Evolutionary conservation across 37 sponge, comb jelly and placozoan genomes (phyloP), one percentile per base, ranked within the genome.

Genomic region (Theonella swinhoei): DNA sequence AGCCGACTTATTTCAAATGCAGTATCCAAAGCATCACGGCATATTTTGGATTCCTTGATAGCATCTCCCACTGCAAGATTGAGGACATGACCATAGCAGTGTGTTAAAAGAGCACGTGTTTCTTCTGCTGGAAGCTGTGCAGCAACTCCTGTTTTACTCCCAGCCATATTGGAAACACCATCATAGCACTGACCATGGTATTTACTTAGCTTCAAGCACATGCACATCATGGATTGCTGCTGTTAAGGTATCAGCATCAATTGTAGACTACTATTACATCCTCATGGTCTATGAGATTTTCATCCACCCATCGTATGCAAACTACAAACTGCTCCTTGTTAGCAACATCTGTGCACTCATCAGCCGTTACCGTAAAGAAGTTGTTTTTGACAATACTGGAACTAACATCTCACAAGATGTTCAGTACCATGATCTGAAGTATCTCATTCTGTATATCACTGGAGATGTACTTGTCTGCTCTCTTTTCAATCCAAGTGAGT

Each of bases 281-380:
- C 63, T 95, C 95, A 78, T 85, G 80, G 33, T 85, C 84, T 66
- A 64, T 73, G 25, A 85, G 64, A 43, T 85, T 33, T 24, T 66
- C 72, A 47, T 36, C 64, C 14, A 88, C 82, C 74, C 85, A 81
- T n/a, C 86, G 71, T 7, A 84, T 67, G 85, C 87, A 87, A 24
- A 89, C 76, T 35, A 80, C 70, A 67, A 93, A 93, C 70, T 93
- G 94, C 42, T 93, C 93, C 31, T 83, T 86, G 81, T 89, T 89
- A 7, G 84, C n/a, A n/a, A n/a, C n/a, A n/a, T n/a, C n/a, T n/a
- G n/a, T n/a, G n/a, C n/a, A n/a, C n/a, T n/a, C n/a, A n/a, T n/a
- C n/a, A n/a, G n/a, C n/a, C n/a, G n/a, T n/a, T n/a, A n/a, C n/a
- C n/a, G n/a, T n/a, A n/a, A n/a, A n/a, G n/a, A n/a, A n/a, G n/a